Conservation (phyloP, 1,140 invertebrate species). For the Spodoptera frugiperda region DNA sequence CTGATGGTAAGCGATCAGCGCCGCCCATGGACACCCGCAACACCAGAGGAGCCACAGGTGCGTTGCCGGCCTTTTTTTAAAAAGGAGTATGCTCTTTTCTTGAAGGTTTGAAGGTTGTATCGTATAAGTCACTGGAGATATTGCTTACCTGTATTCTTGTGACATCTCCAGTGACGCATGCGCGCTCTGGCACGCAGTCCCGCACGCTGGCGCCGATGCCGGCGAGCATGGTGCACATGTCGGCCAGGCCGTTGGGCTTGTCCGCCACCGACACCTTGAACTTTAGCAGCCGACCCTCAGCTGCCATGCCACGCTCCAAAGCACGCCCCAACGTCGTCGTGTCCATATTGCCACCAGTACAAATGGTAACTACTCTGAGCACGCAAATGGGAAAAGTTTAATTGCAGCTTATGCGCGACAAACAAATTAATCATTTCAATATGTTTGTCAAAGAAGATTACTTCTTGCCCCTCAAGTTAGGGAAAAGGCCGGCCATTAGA, state of each 20-base stretch:
- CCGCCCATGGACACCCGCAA: too few relatives aligned
- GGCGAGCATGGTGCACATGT: conserved; percentile 91
- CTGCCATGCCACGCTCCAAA: conserved; percentile 95
- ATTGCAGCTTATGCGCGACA: too few relatives aligned
- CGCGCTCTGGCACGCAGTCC: conserved; percentile 96
- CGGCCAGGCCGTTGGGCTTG: conserved; percentile 94
- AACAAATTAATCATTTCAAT: too few relatives aligned
- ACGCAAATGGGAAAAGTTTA: too few relatives aligned
- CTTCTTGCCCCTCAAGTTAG: conserved; percentile 96
- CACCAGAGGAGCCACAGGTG: too few relatives aligned
- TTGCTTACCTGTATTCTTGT: conserved; percentile 90
- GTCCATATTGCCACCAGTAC: conserved; percentile 98
- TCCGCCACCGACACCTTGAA: conserved; percentile 94
- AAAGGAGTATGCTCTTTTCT: too few relatives aligned
- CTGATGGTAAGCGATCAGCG: not conserved
- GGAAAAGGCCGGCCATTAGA: conserved; percentile 92
- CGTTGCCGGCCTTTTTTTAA: too few relatives aligned
- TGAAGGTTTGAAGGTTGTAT: too few relatives aligned
- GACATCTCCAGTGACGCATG: conserved; percentile 95
- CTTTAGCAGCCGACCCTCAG: conserved; percentile 94
- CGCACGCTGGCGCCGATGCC: conserved; percentile 95
- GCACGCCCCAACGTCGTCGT: conserved; percentile 95
- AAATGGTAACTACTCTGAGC: conserved; percentile 91
- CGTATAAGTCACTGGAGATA: not conserved
- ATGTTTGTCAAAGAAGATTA: conserved; percentile 66